A percentile compares a stretch with the other conserved stretches of the same genome.
Conservation (phyloP, 1,140 invertebrate genomes). For the Nixonia krombeini region DNA sequence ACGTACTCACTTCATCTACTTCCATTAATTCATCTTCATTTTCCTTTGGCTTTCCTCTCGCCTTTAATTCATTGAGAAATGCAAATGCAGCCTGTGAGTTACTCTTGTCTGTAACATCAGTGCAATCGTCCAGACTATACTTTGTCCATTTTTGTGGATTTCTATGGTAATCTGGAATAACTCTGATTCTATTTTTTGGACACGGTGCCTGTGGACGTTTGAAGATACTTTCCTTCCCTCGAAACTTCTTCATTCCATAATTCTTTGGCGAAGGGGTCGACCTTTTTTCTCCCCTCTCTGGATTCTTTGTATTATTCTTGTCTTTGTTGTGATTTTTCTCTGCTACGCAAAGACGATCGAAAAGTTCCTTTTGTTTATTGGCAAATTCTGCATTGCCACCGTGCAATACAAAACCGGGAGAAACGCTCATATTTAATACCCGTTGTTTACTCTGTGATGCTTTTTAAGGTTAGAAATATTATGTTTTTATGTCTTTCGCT, state of each 20-base stretch:
- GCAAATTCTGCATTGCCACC: slow-evolving; percentile 51
- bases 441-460: not conserved
- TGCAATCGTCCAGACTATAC: slow-evolving; percentile 81
- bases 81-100: slow-evolving; percentile 81
- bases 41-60: slow-evolving; percentile 67
- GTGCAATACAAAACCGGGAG: slow-evolving; percentile 35
- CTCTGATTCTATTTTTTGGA: slow-evolving; percentile 70
- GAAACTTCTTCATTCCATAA: slow-evolving; percentile 54
- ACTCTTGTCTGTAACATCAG: slow-evolving; percentile 81
- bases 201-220: slow-evolving; percentile 78
- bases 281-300: no score
- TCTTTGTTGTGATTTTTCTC: slow-evolving; percentile 31
- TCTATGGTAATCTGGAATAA: slow-evolving; percentile 78
- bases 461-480: not conserved
- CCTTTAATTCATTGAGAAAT: slow-evolving; percentile 78
- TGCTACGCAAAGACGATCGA: slow-evolving; percentile 17
- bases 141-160: slow-evolving; percentile 85
- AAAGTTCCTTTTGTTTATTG: slow-evolving; percentile 56
- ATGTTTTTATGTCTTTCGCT: no score
- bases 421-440: not conserved
- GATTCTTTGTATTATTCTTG: not conserved
- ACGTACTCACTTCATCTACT: slow-evolving; percentile 27
- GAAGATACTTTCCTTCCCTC: slow-evolving; percentile 83
- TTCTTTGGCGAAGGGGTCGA: slow-evolving; percentile 3
- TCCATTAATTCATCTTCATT: slow-evolving; percentile 57